phyloP scores from a whole-genome alignment of 2,888 invertebrate species.

The Aphrophora alni region DNA sequence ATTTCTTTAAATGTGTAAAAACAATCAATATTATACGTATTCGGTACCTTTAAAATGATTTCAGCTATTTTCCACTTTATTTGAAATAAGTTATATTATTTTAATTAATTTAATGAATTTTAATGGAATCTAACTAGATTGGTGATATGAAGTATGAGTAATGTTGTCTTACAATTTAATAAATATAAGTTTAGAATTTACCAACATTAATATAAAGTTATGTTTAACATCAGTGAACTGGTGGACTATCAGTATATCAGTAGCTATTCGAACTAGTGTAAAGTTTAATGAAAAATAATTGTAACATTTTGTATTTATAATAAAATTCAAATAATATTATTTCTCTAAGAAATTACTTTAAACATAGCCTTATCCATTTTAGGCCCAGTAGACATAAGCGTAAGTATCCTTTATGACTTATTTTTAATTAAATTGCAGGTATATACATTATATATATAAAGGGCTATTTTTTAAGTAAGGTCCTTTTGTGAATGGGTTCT shows the following conservation, averaged over 20 bases:
- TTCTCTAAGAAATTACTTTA: not conserved
- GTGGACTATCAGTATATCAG: not conserved
- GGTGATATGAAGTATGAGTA: not conserved
- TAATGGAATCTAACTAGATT: not conserved
- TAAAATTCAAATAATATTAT: not conserved
- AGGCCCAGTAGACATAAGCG: too few relatives aligned
- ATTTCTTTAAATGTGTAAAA: not conserved
- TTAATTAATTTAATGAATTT: not conserved
- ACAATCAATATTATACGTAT: not conserved
- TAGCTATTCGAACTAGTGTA: too few relatives aligned
- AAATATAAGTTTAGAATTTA: not conserved
- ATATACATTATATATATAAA: too few relatives aligned
- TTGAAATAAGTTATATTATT: not conserved
- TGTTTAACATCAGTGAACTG: not conserved
- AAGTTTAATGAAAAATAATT: not conserved
- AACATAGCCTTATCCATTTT: too few relatives aligned
- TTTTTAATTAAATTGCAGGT: too few relatives aligned
- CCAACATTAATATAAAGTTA: not conserved
- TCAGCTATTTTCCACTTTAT: not conserved
- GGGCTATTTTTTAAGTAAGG: too few relatives aligned
- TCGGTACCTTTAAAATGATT: not conserved
- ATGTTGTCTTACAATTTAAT: not conserved
- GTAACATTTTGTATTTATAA: not conserved
- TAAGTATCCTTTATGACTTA: too few relatives aligned
- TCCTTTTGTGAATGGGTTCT: too few relatives aligned